A percentile compares a stretch with the other conserved stretches of the same genome.
Evolutionary conservation across 2,797 vertebrate species (phyloP).

Genomic region (Esox lucius): DNA sequence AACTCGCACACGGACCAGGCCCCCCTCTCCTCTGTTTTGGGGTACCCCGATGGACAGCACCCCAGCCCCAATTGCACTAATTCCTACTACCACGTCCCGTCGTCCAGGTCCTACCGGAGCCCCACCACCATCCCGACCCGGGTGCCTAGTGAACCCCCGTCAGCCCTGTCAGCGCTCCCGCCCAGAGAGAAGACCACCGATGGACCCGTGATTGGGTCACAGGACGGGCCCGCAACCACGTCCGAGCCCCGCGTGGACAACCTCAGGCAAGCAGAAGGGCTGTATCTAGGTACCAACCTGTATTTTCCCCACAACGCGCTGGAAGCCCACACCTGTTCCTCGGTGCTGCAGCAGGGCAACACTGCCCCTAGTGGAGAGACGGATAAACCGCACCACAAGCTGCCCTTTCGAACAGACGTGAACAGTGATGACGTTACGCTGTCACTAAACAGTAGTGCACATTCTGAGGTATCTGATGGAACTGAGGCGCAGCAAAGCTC

Average conservation of each 20-base stretch:
- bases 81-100: constrained; percentile 76
- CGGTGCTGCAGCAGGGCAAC: constrained; percentile 53
- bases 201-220: constrained; percentile 66
- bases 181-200: constrained; percentile 63
- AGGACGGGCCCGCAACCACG: constrained; percentile 74
- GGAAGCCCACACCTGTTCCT: background rate
- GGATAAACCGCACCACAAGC: constrained; percentile 66
- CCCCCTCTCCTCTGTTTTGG: constrained; percentile 86
- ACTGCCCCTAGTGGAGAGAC: constrained; percentile 69
- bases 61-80: constrained; percentile 76
- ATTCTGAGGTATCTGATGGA: constrained; percentile 73
- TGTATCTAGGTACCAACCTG: constrained; percentile 55
- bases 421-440: constrained; percentile 9
- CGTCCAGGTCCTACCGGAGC: constrained; percentile 81
- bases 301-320: constrained; percentile 67
- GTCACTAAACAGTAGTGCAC: constrained; percentile 75
- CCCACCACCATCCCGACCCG: constrained; percentile 63
- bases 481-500: constrained; percentile 68
- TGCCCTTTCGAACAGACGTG: constrained; percentile 63
- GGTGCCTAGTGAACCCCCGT: constrained; percentile 56
- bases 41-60: constrained; percentile 80
- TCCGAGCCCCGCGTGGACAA: constrained; percentile 78
- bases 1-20: constrained; percentile 69
- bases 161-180: constrained; percentile 54
- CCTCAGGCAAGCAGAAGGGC: constrained; percentile 74